Conservation (phyloP, 2,113 vertebrate species). For the Lethenteron reissneri region DNA sequence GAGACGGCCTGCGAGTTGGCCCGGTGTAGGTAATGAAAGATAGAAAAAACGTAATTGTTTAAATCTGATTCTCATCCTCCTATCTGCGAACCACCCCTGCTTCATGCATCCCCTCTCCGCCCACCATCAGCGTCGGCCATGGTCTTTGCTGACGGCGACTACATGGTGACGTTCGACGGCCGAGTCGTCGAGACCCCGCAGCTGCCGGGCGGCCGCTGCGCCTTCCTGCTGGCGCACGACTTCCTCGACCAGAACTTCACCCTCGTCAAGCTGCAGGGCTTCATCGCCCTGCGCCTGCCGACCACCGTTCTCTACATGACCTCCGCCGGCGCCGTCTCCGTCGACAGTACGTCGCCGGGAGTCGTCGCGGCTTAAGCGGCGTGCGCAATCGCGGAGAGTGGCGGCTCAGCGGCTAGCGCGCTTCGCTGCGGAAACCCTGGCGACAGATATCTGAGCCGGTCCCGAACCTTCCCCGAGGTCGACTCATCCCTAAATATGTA, state of each 20-base stretch:
- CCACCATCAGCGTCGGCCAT: conserved; percentile 4
- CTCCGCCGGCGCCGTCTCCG: background rate
- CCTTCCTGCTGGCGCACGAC: background rate
- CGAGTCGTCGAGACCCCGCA: background rate
- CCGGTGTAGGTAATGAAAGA: too few species aligned
- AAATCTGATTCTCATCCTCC: too few species aligned
- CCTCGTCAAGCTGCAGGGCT: background rate
- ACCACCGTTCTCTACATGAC: background rate
- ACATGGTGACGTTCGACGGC: background rate
- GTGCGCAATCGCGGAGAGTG: too few species aligned
- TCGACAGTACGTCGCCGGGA: background rate
- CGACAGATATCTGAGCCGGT: too few species aligned
- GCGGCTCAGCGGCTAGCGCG: too few species aligned
- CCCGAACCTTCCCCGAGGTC: too few species aligned
- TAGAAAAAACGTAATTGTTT: too few species aligned
- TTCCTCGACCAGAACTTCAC: conserved; percentile 6
- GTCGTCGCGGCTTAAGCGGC: too few species aligned
- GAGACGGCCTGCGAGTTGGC: too few species aligned
- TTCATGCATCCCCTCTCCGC: background rate
- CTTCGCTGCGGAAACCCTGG: too few species aligned
- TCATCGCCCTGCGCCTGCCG: background rate
- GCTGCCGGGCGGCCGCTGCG: background rate
- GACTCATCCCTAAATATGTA: too few species aligned
- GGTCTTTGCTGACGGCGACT: background rate
- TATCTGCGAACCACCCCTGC: too few species aligned